These are phyloP conservation scores for Eutolmus rufibarbis DNA, from an alignment of 2,888 invertebrate genomes.

Conservation along the genomic window DNA sequence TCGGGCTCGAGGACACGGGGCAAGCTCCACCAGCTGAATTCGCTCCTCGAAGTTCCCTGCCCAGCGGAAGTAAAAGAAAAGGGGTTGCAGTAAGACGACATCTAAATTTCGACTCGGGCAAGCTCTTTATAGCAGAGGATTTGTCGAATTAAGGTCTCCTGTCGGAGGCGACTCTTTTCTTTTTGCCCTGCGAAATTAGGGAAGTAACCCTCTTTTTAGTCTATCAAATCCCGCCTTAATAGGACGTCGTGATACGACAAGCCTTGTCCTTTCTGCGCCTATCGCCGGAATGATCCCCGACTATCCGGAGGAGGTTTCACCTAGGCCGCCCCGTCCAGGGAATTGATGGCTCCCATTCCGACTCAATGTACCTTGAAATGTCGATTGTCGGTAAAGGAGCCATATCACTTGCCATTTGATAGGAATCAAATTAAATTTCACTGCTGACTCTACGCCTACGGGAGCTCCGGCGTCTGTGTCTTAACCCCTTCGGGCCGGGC, in stretches of 20 bases:
- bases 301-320: slow-evolving; percentile 10
- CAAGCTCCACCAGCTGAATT: not conserved
- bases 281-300: slow-evolving; percentile 6
- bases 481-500: slow-evolving; percentile 27
- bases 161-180: not conserved
- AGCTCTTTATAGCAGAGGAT: slow-evolving; percentile 22
- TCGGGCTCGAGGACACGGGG: not conserved
- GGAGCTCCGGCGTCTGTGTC: not conserved
- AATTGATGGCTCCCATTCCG: slow-evolving; percentile 5
- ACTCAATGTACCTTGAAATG: slow-evolving; percentile 41
- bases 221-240: slow-evolving; percentile 28
- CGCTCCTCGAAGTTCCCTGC: not conserved
- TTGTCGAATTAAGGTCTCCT: slow-evolving; percentile 30
- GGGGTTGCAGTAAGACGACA: slow-evolving; percentile 34
- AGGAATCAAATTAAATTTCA: slow-evolving; percentile 41
- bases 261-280: slow-evolving; percentile 31
- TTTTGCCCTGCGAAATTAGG: not conserved
- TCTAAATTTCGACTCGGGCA: not conserved
- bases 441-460: slow-evolving; percentile 22
- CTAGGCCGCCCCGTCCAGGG: not conserved
- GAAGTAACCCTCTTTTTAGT: slow-evolving; percentile 31
- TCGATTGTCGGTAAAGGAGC: slow-evolving; percentile 32
- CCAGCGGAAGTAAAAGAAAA: not conserved
- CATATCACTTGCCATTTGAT: slow-evolving; percentile 35
- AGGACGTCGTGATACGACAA: slow-evolving; percentile 12